Evolutionary conservation across 1,140 invertebrate genomes (phyloP), one percentile per base, ranked within the genome.

Genomic region (Leptopilina boulardi): DNA sequence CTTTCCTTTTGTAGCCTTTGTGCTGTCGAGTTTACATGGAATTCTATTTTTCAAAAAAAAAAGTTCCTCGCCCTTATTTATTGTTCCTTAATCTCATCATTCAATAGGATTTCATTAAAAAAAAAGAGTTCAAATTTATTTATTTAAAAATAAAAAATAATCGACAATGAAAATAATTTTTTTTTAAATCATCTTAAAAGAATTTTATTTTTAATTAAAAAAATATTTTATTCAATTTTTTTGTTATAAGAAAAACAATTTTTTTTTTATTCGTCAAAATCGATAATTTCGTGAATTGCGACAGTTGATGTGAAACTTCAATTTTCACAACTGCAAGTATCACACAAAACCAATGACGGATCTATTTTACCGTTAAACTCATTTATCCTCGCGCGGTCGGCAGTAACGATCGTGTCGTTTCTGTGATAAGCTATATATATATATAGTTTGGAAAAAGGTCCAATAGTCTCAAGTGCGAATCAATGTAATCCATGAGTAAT

Each of bases 401-500:
- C 59, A 66, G 59, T 66, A 30, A 66, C 26, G 59, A 66, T 66
- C 59, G 59, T 66, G 59, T 30, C 56, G 56, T 59, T 59, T 59
- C 59, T 66, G 59, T 66, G 26, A 66, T 66, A 66, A 66, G 59
- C 59, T 66, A n/a, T n/a, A n/a, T n/a, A n/a, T n/a, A n/a, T n/a
- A n/a, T n/a, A n/a, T n/a, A 26, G 56, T 66, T 66, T n/a, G n/a
- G 56, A 30, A 30, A 66, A 66, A 66, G 56, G 56, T 66, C 23
- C 21, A 66, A 66, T 66, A 66, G 56, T 66, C 56, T 66, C 21
- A 66, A 66, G 56, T 26, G 23, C 56, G 56, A 66, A 66, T 66
- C 56, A 26, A 26, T 30, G 21, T 66, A 30, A 23, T 66, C 26
- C 59, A 30, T 66, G 13, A 66, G 11, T 30, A 66, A 30, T 66